A percentile compares a stretch with the other conserved stretches of the same genome.
Conservation (phyloP, 2,113 vertebrate species). For the Nyctibius bracteatus region DNA sequence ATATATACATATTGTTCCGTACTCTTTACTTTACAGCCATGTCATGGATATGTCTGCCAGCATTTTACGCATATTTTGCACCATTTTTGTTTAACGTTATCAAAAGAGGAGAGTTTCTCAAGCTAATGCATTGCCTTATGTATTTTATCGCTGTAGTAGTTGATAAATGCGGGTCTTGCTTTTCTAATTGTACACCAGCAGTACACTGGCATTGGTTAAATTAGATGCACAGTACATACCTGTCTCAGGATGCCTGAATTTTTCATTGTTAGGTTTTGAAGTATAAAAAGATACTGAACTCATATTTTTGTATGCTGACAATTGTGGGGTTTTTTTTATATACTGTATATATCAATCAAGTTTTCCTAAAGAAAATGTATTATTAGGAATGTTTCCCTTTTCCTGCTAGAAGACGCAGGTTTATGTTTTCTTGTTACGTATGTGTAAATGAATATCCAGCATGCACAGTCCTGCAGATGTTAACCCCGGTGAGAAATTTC, state of each 20-base stretch:
- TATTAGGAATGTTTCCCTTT: neutral
- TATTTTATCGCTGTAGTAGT: neutral
- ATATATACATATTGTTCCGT: neutral
- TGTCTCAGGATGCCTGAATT: slow-evolving; percentile 45
- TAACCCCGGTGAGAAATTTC: neutral
- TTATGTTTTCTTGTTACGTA: neutral
- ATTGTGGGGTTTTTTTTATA: neutral
- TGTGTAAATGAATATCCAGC: neutral
- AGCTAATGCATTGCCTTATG: neutral
- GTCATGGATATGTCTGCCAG: neutral
- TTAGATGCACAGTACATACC: neutral
- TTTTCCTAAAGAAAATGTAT: slow-evolving; percentile 12
- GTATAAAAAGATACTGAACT: slow-evolving; percentile 24
- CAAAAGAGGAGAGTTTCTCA: neutral
- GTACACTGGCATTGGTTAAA: neutral
- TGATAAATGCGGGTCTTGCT: slow-evolving; percentile 16
- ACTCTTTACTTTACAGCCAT: neutral
- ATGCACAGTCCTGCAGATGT: neutral
- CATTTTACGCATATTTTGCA: neutral
- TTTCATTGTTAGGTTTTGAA: slow-evolving; percentile 16
- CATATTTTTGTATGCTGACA: slow-evolving; percentile 48
- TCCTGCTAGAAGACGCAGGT: neutral
- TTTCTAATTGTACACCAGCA: neutral
- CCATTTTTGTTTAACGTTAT: neutral
- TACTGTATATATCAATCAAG: slow-evolving; percentile 27